Evolutionary conservation across 1,140 invertebrate species (phyloP), one percentile per base, ranked within the genome.

Genomic region (Palaemon carinicauda): DNA sequence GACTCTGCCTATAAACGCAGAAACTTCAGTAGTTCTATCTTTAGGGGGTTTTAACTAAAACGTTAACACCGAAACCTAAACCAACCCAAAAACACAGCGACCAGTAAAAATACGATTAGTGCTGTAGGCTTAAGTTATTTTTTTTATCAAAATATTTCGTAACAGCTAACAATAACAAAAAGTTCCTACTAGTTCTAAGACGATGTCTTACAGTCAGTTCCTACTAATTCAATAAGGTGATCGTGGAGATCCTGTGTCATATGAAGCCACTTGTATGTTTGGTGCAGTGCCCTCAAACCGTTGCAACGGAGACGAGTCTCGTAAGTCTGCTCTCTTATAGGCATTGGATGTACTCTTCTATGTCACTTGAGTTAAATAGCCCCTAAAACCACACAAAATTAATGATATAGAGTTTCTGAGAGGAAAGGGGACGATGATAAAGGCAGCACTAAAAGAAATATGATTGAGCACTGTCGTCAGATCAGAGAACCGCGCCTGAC

Each of bases 181-280:
- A 10, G 12, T 10, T 17, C 27, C 53, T 82, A 74, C 33, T 24
- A 14, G 78, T 87, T 84, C 82, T 75, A 74, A 60, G 73, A 85
- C 89, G 85, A 91, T 91, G 92, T 41, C 41, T 94, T 93, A 92
- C 94, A 94, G 92, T 95, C 94, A 90, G 94, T 94, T 87, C 95
- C 93, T 82, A 95, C 95, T 89, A 96, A 93, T 87, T 94, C 94
- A 91, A 96, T 95, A 89, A 97, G 93, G 90, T 96, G 96, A 90
- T 96, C 95, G 94, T 97, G 96, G 80, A 97, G 93, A 89, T 95
- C 94, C 89, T 96, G 95, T 73, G 96, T 97, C 91, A 96, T 95
- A 92, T 97, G 96, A 91, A 97, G 92, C 96, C 96, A 97, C 96
- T 97, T 97, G 94, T 95, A 97, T 90, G 96, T 97, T 92, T 96